A percentile compares a stretch with the other conserved stretches of the same genome.
These are phyloP conservation scores for Tetragonisca angustula DNA, from an alignment of 2,888 invertebrate species.

Conservation along the genomic window DNA sequence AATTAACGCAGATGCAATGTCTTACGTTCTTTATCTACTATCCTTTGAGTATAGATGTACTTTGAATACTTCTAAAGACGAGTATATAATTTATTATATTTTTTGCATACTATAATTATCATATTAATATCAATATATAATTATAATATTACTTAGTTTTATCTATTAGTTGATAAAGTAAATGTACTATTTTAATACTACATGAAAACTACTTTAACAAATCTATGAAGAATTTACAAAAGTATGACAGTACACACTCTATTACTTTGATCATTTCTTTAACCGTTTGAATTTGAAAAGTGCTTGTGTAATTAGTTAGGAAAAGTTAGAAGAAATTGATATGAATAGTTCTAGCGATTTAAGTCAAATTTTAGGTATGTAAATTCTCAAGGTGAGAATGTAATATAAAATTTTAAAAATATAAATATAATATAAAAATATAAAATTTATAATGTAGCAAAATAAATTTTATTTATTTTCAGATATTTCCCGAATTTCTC, in stretches of 20 bases:
- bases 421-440: background rate
- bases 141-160: background rate
- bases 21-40: background rate
- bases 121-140: background rate
- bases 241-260: background rate
- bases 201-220: background rate
- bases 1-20: background rate
- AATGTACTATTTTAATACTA: background rate
- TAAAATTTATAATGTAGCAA: background rate
- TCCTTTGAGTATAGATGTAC: too few relatives aligned
- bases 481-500: slow-evolving; percentile 77
- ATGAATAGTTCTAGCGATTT: slow-evolving; percentile 66
- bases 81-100: background rate
- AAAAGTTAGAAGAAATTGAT: background rate
- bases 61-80: too few relatives aligned
- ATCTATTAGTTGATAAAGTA: slow-evolving; percentile 1
- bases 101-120: background rate
- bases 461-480: slow-evolving; percentile 35
- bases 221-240: slow-evolving; percentile 21
- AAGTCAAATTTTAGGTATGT: slow-evolving; percentile 74
- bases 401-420: too few relatives aligned
- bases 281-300: slow-evolving; percentile 47
- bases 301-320: background rate
- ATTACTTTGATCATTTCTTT: background rate
- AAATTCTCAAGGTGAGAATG: background rate